Base-by-base conservation (phyloP, 2,888 invertebrate species). In the Drosophila paramelanica region DNA sequence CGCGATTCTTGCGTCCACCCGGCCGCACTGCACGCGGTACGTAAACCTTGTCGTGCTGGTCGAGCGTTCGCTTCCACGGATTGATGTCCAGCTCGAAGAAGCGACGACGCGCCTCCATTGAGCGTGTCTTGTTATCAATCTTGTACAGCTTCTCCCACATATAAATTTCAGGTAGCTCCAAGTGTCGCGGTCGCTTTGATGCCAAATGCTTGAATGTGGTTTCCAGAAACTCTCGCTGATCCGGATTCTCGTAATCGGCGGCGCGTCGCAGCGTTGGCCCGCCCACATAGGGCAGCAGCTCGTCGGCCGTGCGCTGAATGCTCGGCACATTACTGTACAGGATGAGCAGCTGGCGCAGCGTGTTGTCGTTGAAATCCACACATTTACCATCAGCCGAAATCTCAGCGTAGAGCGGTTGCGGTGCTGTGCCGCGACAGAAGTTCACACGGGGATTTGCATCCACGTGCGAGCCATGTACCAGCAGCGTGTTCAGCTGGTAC, bases 401-500 rank as follows among this genome's bases (percentile, higher is more conserved):
- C 45, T 93, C 93, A 13, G 97, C 96, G 91, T 95, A 98, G 1
- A 98, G 93, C 77, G 95, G 94, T 85, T 95, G 88, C 39, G 96
- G 95, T 51, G 94, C 93, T 1, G 96, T 95, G 10, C 95, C 95
- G 94, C 96, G 98, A 88, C 97, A 97, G 41, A 97, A 90, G 91
- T 98, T 98, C 51, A 94, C 93, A 79, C 95, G 94, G 0, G 94
- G 94, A 92, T 97, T 97, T 11, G 93, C 93, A 38, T 94, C 92
- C n/a, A 94, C 92, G 79, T 94, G 90, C 76, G 95, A 94, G 33
- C 94, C 93, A 84, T 96, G 95, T 79, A 96, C 92, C 13, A 94
- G 89, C 38, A 95, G 93, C 0, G 98, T 98, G 91, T 99, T 99
- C 62, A 99, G 92, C 92, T 99, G 99, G 91, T 98, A 99, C 13